Base-by-base conservation (phyloP, 2,797 vertebrate species). In the Botia almorhae region DNA sequence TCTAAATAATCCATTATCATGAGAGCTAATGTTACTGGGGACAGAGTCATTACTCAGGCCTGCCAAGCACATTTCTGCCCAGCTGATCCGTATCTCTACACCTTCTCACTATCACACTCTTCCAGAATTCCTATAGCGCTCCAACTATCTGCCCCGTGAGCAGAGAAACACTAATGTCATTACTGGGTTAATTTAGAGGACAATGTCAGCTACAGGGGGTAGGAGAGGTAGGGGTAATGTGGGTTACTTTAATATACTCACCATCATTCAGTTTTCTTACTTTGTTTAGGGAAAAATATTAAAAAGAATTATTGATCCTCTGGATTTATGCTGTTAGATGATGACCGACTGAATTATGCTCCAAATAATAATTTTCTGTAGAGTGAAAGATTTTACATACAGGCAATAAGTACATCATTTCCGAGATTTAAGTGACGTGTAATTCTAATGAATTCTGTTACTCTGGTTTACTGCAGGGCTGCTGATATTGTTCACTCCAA, bases 131-230 rank as follows among this genome's bases (percentile, higher is more conserved):
- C 74, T 87, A 78, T 46, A 71, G 58, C 1, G 55, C 69, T 67
- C 67, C 72, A 87, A 76, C 76, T 33, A 74, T 84, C 83, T 78
- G 69, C 87, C 83, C 61, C 33, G 53, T 26, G 51, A 89, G 75
- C 86, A 91, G 82, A 82, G 84, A 89, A 92, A 89, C 88, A 74
- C 81, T 91, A 94, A 95, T 94, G 93, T 95, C 94, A 95, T 95
- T 95, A 96, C 89, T 93, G 91, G 90, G 89, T 90, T 93, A 90
- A 93, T 94, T 93, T 93, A 90, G 86, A 94, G 93, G 91, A 96
- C 91, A 94, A 95, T 90, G 89, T 90, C 86, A 90, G 85, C 86
- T 69, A 87, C 85, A 87, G 78, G 53, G 76, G 23, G n/a, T 46
- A 84, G 21, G 43, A 87, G 77, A 75, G 17, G 21, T n/a, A 23